These are phyloP conservation scores for Halichoeres trimaculatus DNA, from an alignment of 2,113 vertebrate species.

Conservation along the genomic window DNA sequence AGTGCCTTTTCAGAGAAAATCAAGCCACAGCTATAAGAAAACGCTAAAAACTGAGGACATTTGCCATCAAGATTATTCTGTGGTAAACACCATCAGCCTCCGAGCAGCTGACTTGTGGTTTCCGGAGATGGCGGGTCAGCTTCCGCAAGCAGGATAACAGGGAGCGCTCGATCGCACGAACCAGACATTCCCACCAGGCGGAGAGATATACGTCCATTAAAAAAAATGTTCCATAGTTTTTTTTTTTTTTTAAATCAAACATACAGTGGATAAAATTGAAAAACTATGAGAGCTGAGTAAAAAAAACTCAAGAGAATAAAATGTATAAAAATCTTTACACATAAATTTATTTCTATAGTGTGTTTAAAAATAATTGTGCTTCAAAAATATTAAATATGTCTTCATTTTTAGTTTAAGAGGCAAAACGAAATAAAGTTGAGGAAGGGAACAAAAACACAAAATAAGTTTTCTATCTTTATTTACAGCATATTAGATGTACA, in stretches of 20 bases:
- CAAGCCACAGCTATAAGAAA: neutral
- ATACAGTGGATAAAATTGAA: too few relatives aligned
- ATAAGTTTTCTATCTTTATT: slow-evolving; percentile 80
- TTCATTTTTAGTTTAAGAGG: neutral
- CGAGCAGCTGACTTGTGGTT: slow-evolving; percentile 66
- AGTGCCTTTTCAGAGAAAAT: neutral
- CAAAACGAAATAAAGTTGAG: neutral
- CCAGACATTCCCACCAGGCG: neutral
- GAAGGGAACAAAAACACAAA: neutral
- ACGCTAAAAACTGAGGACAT: slow-evolving; percentile 3
- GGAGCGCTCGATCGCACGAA: neutral
- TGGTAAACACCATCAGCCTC: slow-evolving; percentile 55
- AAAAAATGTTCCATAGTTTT: too few relatives aligned
- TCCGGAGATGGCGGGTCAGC: slow-evolving; percentile 40
- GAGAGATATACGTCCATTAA: neutral
- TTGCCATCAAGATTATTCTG: slow-evolving; percentile 39
- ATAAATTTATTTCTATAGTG: too few relatives aligned
- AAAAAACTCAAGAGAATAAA: too few relatives aligned
- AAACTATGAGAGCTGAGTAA: too few relatives aligned
- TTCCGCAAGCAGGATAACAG: neutral
- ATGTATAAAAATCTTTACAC: too few relatives aligned
- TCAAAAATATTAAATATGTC: too few relatives aligned
- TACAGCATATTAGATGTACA: slow-evolving; percentile 84
- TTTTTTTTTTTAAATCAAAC: too few relatives aligned
- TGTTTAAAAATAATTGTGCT: too few relatives aligned